Base-by-base conservation (phyloP, 2,797 vertebrate genomes). In the Acropternis orthonyx region DNA sequence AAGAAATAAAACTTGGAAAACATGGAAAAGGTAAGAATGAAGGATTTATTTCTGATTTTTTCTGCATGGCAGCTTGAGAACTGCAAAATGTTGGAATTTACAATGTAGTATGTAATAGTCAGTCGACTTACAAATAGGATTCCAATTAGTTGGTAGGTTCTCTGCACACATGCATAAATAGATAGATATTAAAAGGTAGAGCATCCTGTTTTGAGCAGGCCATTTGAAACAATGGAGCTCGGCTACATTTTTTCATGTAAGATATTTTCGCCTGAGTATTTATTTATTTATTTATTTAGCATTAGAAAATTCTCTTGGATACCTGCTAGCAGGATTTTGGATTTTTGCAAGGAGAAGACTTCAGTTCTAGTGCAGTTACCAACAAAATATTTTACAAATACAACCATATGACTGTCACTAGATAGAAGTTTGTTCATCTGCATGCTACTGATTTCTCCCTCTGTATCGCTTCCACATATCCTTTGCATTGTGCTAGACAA, bases 271-370 rank as follows among this genome's bases (percentile, higher is more conserved):
- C 85, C 76, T 73, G 34, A 69, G 54, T 88, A 88, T 97, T 96
- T 96, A 88, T 95, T 96, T 96, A 88, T 95, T 96, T 96, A 95
- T 96, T 97, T 93, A 92, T 92, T 93, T 93, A 69, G 59, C 73
- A 63, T 88, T 92, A 62, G 23, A 86, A 78, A 78, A 81, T 63
- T 91, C 69, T 93, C 85, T 89, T 67, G 49, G 76, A 58, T 2
- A 1, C 14, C n/a, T 0, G 0, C 63, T 77, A 86, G 56, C 20
- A 88, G 44, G 55, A 84, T 26, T 92, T 69, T 28, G 51, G n/a
- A 55, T 55, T 89, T 94, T 89, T 84, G 18, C 73, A 77, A 36
- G 41, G 58, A 77, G 36, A 78, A 24, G 30, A 80, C 61, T 84
- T 88, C 34, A 54, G 15, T 84, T 81, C 54, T 81, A 46, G 21